These are phyloP conservation scores for Latrodectus geometricus DNA, from an alignment of 1,140 invertebrate species.

Conservation along the genomic window DNA sequence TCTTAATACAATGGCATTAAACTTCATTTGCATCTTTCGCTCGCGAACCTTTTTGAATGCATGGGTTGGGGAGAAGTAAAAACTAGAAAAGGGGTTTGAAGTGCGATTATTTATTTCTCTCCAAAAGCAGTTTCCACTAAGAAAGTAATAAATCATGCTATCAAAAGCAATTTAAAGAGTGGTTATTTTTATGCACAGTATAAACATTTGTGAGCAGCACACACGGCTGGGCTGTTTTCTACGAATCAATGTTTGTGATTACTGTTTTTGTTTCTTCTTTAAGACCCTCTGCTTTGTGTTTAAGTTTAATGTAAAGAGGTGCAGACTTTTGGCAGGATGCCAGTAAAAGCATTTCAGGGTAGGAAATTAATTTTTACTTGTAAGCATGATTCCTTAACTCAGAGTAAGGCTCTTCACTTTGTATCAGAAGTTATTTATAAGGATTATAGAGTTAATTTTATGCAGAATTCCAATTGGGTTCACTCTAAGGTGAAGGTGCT, in stretches of 20 bases:
- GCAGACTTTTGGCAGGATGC: neutral
- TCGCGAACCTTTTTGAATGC: neutral
- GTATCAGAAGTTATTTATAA: neutral
- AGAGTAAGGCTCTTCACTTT: neutral
- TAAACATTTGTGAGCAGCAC: slow-evolving; percentile 8
- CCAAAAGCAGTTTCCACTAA: neutral
- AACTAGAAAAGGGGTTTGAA: no score
- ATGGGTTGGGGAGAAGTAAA: neutral
- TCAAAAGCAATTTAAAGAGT: slow-evolving; percentile 23
- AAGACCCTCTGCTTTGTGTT: neutral
- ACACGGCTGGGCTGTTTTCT: neutral
- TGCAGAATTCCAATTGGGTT: neutral
- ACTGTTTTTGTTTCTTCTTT: neutral
- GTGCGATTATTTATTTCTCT: slow-evolving; percentile 2
- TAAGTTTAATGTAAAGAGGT: slow-evolving; percentile 16
- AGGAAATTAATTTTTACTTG: slow-evolving; percentile 19
- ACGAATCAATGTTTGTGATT: neutral
- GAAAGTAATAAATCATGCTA: slow-evolving; percentile 14
- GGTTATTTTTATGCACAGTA: slow-evolving; percentile 23
- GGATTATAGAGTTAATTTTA: neutral
- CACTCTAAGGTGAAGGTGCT: neutral
- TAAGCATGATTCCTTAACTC: neutral
- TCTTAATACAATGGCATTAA: slow-evolving; percentile 27
- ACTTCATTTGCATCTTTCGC: slow-evolving; percentile 3
- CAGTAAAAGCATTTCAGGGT: slow-evolving; percentile 5